phyloP scores from a whole-genome alignment of 2,113 vertebrate species.

The Microcebus griseorufus region DNA sequence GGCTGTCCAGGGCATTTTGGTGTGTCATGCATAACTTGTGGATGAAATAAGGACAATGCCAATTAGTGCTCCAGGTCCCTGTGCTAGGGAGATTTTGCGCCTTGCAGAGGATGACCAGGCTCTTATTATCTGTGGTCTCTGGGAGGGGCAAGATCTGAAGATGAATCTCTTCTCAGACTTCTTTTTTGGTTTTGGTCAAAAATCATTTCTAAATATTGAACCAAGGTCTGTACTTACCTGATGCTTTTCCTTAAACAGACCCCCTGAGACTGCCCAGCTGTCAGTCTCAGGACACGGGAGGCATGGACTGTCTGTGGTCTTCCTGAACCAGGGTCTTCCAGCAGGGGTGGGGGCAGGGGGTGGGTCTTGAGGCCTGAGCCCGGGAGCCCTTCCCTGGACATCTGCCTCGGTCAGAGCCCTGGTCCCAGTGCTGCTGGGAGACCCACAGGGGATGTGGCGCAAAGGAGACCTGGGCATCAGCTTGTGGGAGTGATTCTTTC shows the following conservation, averaged over 20 bases:
- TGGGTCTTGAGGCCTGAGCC: not conserved
- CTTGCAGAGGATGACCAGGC: conserved; percentile 76
- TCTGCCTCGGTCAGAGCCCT: not conserved
- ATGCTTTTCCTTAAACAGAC: conserved; percentile 77
- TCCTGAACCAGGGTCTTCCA: not conserved
- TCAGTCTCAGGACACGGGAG: conserved; percentile 5
- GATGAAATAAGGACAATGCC: conserved; percentile 81
- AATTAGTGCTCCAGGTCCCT: conserved; percentile 79
- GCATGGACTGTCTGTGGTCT: not conserved
- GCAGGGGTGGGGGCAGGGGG: rapidly evolving
- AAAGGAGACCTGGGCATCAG: not conserved
- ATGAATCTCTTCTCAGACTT: conserved; percentile 74
- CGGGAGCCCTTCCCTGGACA: not conserved
- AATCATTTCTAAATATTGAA: conserved; percentile 80
- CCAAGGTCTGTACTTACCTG: conserved; percentile 75
- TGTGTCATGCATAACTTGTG: conserved; percentile 78
- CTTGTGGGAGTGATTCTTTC: not conserved
- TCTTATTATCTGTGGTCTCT: conserved; percentile 76
- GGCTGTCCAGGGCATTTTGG: conserved; percentile 81
- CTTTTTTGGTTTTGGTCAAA: conserved; percentile 79
- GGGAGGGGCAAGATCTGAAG: conserved; percentile 68
- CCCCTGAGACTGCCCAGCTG: conserved; percentile 47
- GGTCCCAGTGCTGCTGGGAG: not conserved
- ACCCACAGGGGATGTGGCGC: not conserved
- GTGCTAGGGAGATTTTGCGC: conserved; percentile 78